Conservation (phyloP, 2,888 invertebrate species). For the Cephus spinipes region DNA sequence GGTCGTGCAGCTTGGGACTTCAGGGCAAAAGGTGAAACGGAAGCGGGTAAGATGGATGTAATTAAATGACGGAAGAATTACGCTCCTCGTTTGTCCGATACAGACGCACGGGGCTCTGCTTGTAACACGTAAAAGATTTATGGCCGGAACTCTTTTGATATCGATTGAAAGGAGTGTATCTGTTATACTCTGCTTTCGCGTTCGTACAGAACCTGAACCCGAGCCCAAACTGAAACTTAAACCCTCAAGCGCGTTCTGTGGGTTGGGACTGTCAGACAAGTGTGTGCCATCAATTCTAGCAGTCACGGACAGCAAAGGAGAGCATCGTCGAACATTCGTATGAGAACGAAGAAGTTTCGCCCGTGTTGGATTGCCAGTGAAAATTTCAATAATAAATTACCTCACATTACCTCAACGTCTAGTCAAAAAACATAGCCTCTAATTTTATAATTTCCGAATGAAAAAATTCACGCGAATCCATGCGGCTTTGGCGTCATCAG, state of each 20-base stretch:
- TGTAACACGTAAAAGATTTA: background rate
- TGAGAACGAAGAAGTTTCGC: background rate
- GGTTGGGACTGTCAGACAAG: background rate
- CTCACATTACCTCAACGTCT: background rate
- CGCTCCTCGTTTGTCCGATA: background rate
- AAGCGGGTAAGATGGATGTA: background rate
- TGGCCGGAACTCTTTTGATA: background rate
- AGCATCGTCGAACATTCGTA: background rate
- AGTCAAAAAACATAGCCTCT: background rate
- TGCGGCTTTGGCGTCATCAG: background rate
- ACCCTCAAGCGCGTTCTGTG: background rate
- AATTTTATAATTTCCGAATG: background rate
- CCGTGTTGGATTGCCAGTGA: background rate
- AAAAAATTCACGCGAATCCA: background rate
- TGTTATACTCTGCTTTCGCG: background rate
- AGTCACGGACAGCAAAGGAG: background rate
- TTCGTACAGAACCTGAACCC: background rate
- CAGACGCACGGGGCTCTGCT: background rate
- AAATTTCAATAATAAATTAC: background rate
- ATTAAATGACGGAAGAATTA: background rate
- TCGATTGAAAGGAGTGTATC: background rate
- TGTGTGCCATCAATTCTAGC: background rate
- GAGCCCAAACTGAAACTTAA: background rate
- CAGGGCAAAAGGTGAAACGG: background rate
- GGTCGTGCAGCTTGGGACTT: background rate